phyloP scores from a whole-genome alignment of 92 coral and sea anemone genomes.

The Ricordea florida region DNA sequence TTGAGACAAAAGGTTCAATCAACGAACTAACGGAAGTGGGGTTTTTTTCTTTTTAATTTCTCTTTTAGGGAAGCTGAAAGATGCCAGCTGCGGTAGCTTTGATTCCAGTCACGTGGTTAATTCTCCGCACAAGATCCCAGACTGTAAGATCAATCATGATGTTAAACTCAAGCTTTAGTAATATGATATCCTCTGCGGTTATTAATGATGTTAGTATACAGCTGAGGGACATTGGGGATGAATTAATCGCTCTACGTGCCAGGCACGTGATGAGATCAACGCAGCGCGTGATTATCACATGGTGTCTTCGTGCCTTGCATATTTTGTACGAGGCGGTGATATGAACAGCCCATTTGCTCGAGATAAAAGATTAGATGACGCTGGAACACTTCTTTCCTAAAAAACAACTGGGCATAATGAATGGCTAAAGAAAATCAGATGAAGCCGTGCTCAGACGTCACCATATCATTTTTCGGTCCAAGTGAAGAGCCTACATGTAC shows the following conservation, averaged over 20 bases:
- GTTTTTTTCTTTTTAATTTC: too few species aligned
- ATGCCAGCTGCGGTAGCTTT: background rate
- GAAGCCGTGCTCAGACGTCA: too few species aligned
- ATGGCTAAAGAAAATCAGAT: too few species aligned
- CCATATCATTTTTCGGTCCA: too few species aligned
- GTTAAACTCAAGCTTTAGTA: background rate
- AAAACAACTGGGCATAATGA: too few species aligned
- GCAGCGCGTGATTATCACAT: background rate
- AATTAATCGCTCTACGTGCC: background rate
- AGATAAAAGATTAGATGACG: too few species aligned
- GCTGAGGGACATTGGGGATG: slow-evolving; percentile 2
- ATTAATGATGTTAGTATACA: background rate
- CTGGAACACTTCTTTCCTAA: too few species aligned
- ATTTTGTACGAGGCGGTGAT: background rate
- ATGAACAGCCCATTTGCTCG: background rate
- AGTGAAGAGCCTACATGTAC: too few species aligned
- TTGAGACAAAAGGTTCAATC: too few species aligned
- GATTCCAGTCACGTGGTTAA: background rate
- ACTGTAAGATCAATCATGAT: background rate
- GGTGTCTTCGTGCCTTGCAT: slow-evolving; percentile 8
- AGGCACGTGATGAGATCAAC: background rate
- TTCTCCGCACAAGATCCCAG: background rate
- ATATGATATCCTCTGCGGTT: background rate
- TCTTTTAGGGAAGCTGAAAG: too few species aligned
- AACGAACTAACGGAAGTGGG: too few species aligned